phyloP scores from a whole-genome alignment of 2,888 invertebrate species.

The Spodoptera littoralis region DNA sequence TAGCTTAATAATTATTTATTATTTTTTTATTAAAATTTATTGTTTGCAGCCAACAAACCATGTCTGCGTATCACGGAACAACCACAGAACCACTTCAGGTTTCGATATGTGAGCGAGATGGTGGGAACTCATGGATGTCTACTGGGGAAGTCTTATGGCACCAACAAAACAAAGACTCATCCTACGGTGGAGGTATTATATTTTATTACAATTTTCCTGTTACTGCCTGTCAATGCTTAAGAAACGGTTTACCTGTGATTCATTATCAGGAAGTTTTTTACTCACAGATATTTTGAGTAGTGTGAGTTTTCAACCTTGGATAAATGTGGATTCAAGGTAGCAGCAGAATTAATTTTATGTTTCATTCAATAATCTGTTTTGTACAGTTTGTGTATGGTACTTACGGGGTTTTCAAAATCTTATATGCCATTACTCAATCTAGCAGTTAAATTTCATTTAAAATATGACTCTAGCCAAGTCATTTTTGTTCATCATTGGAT shows the following conservation, averaged over 20 bases:
- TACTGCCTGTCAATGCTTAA: background rate
- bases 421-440: too few relatives aligned
- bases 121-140: constrained; percentile 95
- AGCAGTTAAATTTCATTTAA: too few relatives aligned
- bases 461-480: too few relatives aligned
- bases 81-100: constrained; percentile 94
- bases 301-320: background rate
- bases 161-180: constrained; percentile 90
- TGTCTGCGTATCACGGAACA: constrained; percentile 91
- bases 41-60: constrained; percentile 72
- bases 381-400: too few relatives aligned
- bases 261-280: constrained; percentile 23
- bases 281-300: background rate
- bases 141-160: constrained; percentile 89
- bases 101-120: constrained; percentile 96
- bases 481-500: too few relatives aligned
- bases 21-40: constrained; percentile 1
- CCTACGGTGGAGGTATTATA: constrained; percentile 92
- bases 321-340: too few relatives aligned
- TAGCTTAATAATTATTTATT: too few relatives aligned
- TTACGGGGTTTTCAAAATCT: too few relatives aligned
- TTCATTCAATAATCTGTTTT: too few relatives aligned
- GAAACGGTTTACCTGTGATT: constrained; percentile 21
- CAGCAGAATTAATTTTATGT: too few relatives aligned
- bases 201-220: constrained; percentile 19